A percentile compares a stretch with the other conserved stretches of the same genome.
phyloP scores from a whole-genome alignment of 92 coral and sea anemone genomes.

The Galaxea fascicularis region DNA sequence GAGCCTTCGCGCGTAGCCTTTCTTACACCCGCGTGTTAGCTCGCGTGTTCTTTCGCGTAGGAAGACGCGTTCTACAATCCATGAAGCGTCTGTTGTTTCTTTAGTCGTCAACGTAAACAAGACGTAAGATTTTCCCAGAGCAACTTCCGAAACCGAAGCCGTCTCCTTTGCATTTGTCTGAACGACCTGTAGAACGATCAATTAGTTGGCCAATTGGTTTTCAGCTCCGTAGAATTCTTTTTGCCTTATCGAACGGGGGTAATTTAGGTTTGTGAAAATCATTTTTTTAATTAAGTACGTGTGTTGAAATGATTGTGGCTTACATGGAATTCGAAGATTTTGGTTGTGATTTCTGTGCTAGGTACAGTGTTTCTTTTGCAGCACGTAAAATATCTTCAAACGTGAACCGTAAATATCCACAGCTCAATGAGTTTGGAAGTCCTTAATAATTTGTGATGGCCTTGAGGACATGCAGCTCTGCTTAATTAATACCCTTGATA shows the following conservation, averaged over 20 bases:
- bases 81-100: not conserved
- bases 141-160: not conserved
- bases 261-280: not conserved
- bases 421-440: too few species aligned
- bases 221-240: not conserved
- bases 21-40: slow-evolving; percentile 14
- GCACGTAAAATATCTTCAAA: not conserved
- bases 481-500: too few species aligned
- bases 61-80: not conserved
- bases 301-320: slow-evolving; percentile 10
- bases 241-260: not conserved
- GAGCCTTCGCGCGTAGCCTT: not conserved
- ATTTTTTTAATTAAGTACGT: not conserved
- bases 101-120: not conserved
- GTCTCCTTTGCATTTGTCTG: not conserved
- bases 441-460: too few species aligned
- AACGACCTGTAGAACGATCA: not conserved
- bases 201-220: not conserved
- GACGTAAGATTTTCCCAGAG: not conserved
- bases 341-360: not conserved
- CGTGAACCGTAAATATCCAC: not conserved
- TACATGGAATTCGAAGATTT: slow-evolving; percentile 3
- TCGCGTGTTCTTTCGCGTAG: not conserved
- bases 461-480: too few species aligned
- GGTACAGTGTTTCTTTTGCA: not conserved